Evolutionary conservation across 2,888 invertebrate species (phyloP).

Genomic region (Dermolepida albohirtum): DNA sequence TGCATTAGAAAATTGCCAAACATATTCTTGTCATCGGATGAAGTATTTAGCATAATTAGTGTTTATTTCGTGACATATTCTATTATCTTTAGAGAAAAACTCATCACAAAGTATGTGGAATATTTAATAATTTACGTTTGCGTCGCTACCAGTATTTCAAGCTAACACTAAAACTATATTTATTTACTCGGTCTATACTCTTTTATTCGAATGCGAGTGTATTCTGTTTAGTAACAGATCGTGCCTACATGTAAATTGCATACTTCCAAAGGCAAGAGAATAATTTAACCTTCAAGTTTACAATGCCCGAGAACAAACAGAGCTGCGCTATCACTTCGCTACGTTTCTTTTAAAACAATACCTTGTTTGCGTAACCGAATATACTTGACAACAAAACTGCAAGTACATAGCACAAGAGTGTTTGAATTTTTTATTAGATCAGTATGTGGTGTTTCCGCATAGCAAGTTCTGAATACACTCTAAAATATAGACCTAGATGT

Average conservation of each 20-base stretch:
- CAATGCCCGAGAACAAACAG: slow-evolving; percentile 18
- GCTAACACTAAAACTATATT: no score
- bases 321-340: background rate
- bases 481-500: background rate
- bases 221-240: background rate
- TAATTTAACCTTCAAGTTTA: slow-evolving; percentile 14
- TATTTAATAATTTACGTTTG: no score
- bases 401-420: background rate
- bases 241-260: slow-evolving; percentile 2
- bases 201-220: background rate
- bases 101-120: no score
- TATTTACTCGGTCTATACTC: no score
- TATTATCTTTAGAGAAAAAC: no score
- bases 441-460: no score
- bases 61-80: no score
- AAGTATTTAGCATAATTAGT: no score
- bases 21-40: no score
- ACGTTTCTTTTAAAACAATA: slow-evolving; percentile 14
- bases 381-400: slow-evolving; percentile 8
- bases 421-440: background rate
- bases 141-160: no score
- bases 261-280: background rate
- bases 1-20: no score
- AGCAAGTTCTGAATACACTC: no score
- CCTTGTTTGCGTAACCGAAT: slow-evolving; percentile 16